Conservation (phyloP, 2,888 invertebrate species). For the Diarsia mendica region DNA sequence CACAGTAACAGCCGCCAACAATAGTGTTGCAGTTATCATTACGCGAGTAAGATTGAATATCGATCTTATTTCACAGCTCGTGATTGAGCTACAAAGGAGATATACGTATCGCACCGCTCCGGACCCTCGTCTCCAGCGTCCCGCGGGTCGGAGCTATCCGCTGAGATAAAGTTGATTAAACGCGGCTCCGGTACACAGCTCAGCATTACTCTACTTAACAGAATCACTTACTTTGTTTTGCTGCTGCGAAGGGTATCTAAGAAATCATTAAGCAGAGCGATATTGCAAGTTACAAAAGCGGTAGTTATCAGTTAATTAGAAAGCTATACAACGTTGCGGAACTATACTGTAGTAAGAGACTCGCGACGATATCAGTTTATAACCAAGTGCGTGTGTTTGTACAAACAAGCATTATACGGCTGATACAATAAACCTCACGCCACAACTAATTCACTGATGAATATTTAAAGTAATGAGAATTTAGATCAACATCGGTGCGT, state of each 20-base stretch:
- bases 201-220: not conserved
- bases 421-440: not conserved
- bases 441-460: not conserved
- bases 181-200: not conserved
- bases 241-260: not conserved
- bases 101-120: not conserved
- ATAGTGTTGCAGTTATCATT: not conserved
- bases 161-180: not conserved
- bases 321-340: not conserved
- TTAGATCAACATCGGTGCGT: constrained; percentile 3
- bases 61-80: not conserved
- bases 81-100: constrained; percentile 9
- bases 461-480: not conserved
- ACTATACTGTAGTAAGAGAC: not conserved
- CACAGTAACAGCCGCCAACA: no score
- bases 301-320: no score
- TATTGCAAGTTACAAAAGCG: no score
- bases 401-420: not conserved
- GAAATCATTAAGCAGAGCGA: not conserved
- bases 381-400: not conserved
- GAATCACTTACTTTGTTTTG: constrained; percentile 7
- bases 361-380: not conserved
- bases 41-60: not conserved
- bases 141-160: not conserved
- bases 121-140: not conserved